Evolutionary conservation across 2,888 invertebrate species (phyloP), one percentile per base, ranked within the genome.

Genomic region (Copidosoma aretas): DNA sequence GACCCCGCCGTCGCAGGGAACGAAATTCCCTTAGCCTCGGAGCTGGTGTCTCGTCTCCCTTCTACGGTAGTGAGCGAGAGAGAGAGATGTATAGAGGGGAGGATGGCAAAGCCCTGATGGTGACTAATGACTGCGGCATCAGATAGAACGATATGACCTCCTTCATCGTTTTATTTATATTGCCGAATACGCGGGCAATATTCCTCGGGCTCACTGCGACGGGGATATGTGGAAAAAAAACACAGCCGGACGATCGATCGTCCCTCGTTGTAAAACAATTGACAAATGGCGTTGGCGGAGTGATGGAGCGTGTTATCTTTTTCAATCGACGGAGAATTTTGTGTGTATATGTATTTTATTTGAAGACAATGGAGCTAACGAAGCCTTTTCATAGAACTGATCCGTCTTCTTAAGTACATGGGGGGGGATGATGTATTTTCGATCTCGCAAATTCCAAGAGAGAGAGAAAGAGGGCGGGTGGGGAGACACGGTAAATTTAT

Each of bases 191-290:
- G 14, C 43, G 43, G 8, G 43, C 43, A 46, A 12, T 12, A 12
- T 64, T 65, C 59, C 49, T 46, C 43, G 4, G 43, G 43, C 43
- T 46, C 15, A 12, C 3, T 46, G 43, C 2, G 52, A 19, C 2
- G 8, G 52, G 2, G 52, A 12, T 10, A 21, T 22, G 19, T 22
- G 10, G 19, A 39, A 22, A 4, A 52, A 19, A 73, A 75, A 75
- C 72, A 67, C 73, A 76, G 75, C 76, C 73, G 74, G 75, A 78
- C 72, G 79, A 76, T 72, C 73, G 71, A 64, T 70, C 75, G 77
- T 1, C 4, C 17, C 1, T 8, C 43, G 79, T 80, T 77, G 77
- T 78, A 77, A 78, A 78, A 76, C 77, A 78, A 77, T 79, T 80
- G 79, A 80, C 78, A 75, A 76, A 79, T 78, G 75, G 69, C 71